Evolutionary conservation across 1,140 invertebrate genomes (phyloP).

Genomic region (Armadillidium nasatum): DNA sequence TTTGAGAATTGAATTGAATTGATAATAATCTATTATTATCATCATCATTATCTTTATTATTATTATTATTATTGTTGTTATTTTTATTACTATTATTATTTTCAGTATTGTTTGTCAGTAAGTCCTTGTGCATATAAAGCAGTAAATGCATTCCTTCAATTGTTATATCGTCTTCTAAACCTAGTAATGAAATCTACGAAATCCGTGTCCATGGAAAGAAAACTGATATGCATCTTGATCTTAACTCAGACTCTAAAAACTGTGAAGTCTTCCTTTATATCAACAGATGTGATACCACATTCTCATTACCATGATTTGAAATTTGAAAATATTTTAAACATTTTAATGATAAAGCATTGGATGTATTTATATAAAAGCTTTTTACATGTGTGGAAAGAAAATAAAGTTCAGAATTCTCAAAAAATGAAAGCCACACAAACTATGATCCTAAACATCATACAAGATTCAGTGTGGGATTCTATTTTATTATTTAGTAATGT

Average conservation of each 20-base stretch:
- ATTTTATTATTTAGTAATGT: too few relatives aligned
- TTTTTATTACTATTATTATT: background rate
- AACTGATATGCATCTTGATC: background rate
- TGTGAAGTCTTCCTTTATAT: background rate
- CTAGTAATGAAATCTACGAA: background rate
- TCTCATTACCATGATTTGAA: background rate
- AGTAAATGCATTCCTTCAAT: background rate
- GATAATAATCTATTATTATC: too few relatives aligned
- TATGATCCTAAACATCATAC: too few relatives aligned
- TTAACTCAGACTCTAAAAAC: background rate
- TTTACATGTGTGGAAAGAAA: too few relatives aligned
- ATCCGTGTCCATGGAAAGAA: background rate
- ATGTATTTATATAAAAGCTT: background rate
- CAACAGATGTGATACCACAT: background rate
- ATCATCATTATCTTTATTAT: too few relatives aligned
- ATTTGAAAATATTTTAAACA: background rate
- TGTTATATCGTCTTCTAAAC: background rate
- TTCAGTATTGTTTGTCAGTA: background rate
- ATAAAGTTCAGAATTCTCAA: too few relatives aligned
- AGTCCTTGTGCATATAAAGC: background rate
- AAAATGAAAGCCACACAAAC: too few relatives aligned
- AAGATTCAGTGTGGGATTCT: too few relatives aligned
- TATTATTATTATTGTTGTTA: too few relatives aligned
- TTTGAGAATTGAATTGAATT: too few relatives aligned
- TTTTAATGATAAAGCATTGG: background rate